Base-by-base conservation (phyloP, 2,113 vertebrate genomes). In the Meleagris gallopavo region DNA sequence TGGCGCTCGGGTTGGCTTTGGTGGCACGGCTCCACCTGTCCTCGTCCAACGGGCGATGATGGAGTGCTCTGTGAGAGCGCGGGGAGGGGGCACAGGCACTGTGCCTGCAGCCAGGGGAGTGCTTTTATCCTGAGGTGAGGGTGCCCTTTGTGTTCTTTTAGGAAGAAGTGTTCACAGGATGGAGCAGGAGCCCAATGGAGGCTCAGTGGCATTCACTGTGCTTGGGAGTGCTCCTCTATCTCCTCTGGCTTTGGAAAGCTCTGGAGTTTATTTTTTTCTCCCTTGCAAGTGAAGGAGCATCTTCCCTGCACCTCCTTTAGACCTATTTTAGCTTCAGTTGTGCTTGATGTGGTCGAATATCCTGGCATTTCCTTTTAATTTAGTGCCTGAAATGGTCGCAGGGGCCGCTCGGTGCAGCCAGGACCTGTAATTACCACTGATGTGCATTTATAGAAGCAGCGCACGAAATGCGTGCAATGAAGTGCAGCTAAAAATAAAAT, bases 361-460 rank as follows among this genome's bases (percentile, higher is more conserved):
- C 94, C 92, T 15, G 92, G 46, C 95, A 95, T 95, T 96, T 96
- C 96, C 95, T 97, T 98, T 97, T 97, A 96, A 97, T 98, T 97
- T 97, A 58, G 94, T 70, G 86, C 69, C 95, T 82, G 80, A 94
- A 90, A 97, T 73, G 92, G 40, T 95, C 69, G 1, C 38, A 91
- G 81, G 93, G 94, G 84, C 88, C 89, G 43, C 11, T 1, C 66
- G 65, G 83, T 89, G 94, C 93, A 89, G 92, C 85, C 83, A 65
- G 95, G 88, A 24, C 91, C 52, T 32, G 88, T 94, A 97, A 97
- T 98, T 98, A 97, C 11, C 9, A 93, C 62, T 43, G 95, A 93
- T 93, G 96, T 11, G 2, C 78, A n/a, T 97, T 97, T 95, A 81
- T 83, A 74, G 95, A 64, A 93, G 18, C 55, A 34, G 50, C 45